Evolutionary conservation across 2,888 invertebrate species (phyloP).

Genomic region (Antitype chi): DNA sequence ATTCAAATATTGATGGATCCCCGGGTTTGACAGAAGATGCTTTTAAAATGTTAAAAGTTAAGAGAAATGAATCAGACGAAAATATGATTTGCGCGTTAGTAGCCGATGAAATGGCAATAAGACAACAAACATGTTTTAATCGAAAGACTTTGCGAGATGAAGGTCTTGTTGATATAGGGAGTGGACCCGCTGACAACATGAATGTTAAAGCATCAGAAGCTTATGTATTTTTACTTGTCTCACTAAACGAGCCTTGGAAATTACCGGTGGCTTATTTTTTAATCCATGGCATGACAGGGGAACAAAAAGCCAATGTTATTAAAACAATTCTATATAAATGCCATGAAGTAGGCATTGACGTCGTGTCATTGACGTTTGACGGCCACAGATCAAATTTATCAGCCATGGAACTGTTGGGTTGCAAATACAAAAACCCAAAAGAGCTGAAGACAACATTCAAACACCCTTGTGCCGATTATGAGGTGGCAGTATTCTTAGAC

Average conservation of each 20-base stretch:
- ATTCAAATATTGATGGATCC: slow-evolving; percentile 48
- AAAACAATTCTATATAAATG: slow-evolving; percentile 26
- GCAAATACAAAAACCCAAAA: slow-evolving; percentile 16
- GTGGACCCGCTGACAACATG: slow-evolving; percentile 38
- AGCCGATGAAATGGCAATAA: slow-evolving; percentile 62
- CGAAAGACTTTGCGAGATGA: slow-evolving; percentile 35
- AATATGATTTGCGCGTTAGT: slow-evolving; percentile 50
- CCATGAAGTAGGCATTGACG: slow-evolving; percentile 26
- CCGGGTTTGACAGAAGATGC: too few species aligned
- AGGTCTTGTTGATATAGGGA: slow-evolving; percentile 46
- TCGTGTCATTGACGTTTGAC: not conserved
- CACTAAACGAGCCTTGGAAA: slow-evolving; percentile 38
- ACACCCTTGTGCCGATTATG: slow-evolving; percentile 36
- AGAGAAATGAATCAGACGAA: too few species aligned
- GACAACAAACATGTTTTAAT: slow-evolving; percentile 58
- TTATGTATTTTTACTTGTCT: slow-evolving; percentile 34
- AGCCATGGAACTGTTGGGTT: slow-evolving; percentile 17
- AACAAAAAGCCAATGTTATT: slow-evolving; percentile 32
- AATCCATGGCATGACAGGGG: slow-evolving; percentile 29
- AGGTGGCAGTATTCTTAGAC: slow-evolving; percentile 49
- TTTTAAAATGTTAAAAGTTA: too few species aligned
- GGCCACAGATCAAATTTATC: slow-evolving; percentile 20
- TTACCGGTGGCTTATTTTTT: slow-evolving; percentile 45
- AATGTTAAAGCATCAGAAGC: slow-evolving; percentile 37
- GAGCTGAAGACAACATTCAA: slow-evolving; percentile 35